Evolutionary conservation across 2,888 invertebrate genomes (phyloP).

Genomic region (Coleophora flavipennella): DNA sequence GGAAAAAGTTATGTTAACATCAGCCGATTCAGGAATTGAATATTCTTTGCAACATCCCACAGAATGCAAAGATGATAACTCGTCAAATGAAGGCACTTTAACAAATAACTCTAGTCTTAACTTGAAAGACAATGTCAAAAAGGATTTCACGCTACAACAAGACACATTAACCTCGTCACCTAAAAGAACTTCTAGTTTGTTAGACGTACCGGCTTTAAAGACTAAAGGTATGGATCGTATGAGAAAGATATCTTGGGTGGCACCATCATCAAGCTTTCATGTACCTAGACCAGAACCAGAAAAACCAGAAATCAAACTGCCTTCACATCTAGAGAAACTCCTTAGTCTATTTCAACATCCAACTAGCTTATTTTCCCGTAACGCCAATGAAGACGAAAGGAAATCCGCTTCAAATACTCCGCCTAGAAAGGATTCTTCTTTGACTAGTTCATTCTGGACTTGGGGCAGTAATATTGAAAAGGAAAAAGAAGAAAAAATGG

Average conservation of each 20-base stretch:
- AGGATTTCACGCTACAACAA: slow-evolving; percentile 26
- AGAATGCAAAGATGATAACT: slow-evolving; percentile 51
- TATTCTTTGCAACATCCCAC: slow-evolving; percentile 55
- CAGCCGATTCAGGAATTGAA: slow-evolving; percentile 65
- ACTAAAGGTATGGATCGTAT: slow-evolving; percentile 54
- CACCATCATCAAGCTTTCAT: slow-evolving; percentile 58
- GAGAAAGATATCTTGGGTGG: slow-evolving; percentile 76
- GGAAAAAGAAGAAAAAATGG: slow-evolving; percentile 34
- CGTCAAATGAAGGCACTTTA: slow-evolving; percentile 66
- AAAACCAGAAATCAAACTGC: slow-evolving; percentile 47
- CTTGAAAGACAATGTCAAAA: slow-evolving; percentile 37
- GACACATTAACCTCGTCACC: slow-evolving; percentile 48
- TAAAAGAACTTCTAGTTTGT: slow-evolving; percentile 50
- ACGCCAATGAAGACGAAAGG: slow-evolving; percentile 49
- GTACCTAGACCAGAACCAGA: slow-evolving; percentile 48
- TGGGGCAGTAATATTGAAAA: slow-evolving; percentile 55
- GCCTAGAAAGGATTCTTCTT: slow-evolving; percentile 56
- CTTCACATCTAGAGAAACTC: slow-evolving; percentile 76
- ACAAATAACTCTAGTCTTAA: slow-evolving; percentile 54
- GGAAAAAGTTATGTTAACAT: slow-evolving; percentile 57
- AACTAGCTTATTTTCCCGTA: slow-evolving; percentile 72
- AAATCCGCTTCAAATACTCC: slow-evolving; percentile 53
- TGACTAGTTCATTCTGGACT: slow-evolving; percentile 63
- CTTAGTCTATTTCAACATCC: slow-evolving; percentile 78
- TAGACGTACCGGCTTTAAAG: slow-evolving; percentile 61